Base-by-base conservation (phyloP, 92 coral and sea anemone genomes). In the Bergia puertoricense region DNA sequence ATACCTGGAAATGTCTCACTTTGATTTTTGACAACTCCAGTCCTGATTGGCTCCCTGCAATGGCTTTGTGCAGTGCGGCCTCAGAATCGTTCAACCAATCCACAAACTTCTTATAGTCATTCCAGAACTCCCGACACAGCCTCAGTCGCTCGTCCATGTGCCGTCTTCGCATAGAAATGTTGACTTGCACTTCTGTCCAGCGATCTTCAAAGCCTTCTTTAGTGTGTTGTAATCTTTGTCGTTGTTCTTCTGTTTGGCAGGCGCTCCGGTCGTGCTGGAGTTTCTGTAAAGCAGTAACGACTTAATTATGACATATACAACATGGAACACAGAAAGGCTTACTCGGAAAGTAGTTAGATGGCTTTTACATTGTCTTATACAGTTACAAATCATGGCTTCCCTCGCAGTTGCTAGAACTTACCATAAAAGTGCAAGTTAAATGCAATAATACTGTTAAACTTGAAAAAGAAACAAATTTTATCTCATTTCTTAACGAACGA, bases 181-280 rank as follows among this genome's bases (percentile, higher is more conserved):
- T 95, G 51, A 90, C 92, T 77, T 94, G 90, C 10, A 94, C 96
- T 81, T 90, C 92, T 40, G 94, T 92, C 99, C 99, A 97, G 85
- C 99, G 98, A 68, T 93, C 93, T 92, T 95, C 98, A 88, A 97
- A 97, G 85, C 96, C 93, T 88, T 97, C 98, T 57, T 93, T 88
- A 44, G 99, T 93, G 37, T 78, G 89, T 56, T 92, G 96, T 9
- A 97, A 95, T 20, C 73, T 90, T 50, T 90, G 90, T 38, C 95
- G 92, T 83, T 92, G 96, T 42, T 88, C 93, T 48, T 95, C 96
- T 23, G 95, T 93, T 6, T 96, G 94, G 56, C 96, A 97, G 6
- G 99, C 98, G 80, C 91, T 67, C 41, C 96, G 95, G 76, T 96
- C 96, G 39, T 91, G 93, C 85, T 94, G 98, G 56, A 97, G 95